Conservation (phyloP, 1,140 invertebrate genomes). For the Trachymyrmex cornetzi region DNA sequence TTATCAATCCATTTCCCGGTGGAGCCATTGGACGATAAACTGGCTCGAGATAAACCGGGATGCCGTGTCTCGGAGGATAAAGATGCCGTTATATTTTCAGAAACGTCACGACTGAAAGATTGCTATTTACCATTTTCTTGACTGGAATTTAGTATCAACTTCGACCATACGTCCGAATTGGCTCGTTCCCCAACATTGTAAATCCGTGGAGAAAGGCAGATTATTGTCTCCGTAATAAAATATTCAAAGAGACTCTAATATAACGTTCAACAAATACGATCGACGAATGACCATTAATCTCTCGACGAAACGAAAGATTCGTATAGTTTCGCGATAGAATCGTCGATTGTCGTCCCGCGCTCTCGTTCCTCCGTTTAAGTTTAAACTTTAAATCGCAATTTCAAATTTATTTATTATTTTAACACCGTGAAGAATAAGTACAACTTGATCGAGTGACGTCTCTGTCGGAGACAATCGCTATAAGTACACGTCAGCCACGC, state of each 20-base stretch:
- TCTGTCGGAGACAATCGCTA: constrained; percentile 30
- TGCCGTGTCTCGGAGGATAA: constrained; percentile 26
- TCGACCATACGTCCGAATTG: constrained; percentile 13
- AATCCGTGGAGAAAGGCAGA: constrained; percentile 1
- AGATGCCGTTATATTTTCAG: constrained; percentile 59
- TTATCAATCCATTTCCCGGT: constrained; percentile 33
- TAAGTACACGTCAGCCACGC: constrained; percentile 9
- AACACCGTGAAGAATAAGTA: constrained; percentile 31
- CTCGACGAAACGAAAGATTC: background rate
- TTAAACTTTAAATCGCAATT: constrained; percentile 20
- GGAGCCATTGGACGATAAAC: constrained; percentile 34
- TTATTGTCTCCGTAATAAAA: constrained; percentile 10
- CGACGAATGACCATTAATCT: background rate
- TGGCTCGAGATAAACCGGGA: constrained; percentile 38
- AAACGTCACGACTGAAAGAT: constrained; percentile 29
- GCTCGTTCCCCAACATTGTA: background rate
- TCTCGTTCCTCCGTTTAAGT: background rate
- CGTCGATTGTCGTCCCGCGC: background rate
- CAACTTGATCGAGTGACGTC: constrained; percentile 33
- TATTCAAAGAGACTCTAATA: background rate
- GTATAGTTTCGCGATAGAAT: background rate
- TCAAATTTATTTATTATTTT: constrained; percentile 27
- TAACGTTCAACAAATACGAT: constrained; percentile 17
- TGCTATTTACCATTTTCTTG: constrained; percentile 46
- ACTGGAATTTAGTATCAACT: constrained; percentile 40